Evolutionary conservation across 2,797 vertebrate species (phyloP).

Genomic region (Acomys russatus): DNA sequence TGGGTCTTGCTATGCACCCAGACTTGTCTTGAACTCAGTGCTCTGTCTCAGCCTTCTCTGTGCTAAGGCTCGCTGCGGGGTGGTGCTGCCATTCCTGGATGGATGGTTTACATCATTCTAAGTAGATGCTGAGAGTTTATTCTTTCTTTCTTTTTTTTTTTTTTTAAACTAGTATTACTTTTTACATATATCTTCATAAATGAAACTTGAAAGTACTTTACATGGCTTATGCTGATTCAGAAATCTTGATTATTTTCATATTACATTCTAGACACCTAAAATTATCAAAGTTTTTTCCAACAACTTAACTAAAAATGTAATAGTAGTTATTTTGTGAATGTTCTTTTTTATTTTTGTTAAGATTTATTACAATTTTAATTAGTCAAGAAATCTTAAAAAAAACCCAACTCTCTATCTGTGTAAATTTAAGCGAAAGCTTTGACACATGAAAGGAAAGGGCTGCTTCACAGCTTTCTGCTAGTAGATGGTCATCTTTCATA

Average conservation of each 20-base stretch:
- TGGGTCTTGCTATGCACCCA: neutral
- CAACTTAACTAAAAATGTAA: slow-evolving; percentile 59
- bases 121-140: neutral
- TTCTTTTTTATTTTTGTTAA: neutral
- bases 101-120: neutral
- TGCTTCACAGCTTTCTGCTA: slow-evolving; percentile 40
- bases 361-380: slow-evolving; percentile 49
- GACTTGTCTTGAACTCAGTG: neutral
- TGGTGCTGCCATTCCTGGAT: neutral
- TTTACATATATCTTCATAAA: slow-evolving; percentile 29
- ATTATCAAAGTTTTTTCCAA: slow-evolving; percentile 41
- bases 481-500: slow-evolving; percentile 32
- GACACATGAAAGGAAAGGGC: neutral
- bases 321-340: slow-evolving; percentile 62
- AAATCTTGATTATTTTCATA: slow-evolving; percentile 58
- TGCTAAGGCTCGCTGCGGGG: neutral
- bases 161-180: neutral
- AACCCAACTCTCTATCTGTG: neutral
- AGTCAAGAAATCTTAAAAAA: slow-evolving; percentile 54
- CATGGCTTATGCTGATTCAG: slow-evolving; percentile 43
- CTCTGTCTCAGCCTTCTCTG: too few relatives aligned
- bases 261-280: slow-evolving; percentile 58
- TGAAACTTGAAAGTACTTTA: slow-evolving; percentile 47
- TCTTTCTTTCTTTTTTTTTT: neutral
- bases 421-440: slow-evolving; percentile 61